These are phyloP conservation scores for Ormia ochracea DNA, from an alignment of 2,888 invertebrate species.

Conservation along the genomic window DNA sequence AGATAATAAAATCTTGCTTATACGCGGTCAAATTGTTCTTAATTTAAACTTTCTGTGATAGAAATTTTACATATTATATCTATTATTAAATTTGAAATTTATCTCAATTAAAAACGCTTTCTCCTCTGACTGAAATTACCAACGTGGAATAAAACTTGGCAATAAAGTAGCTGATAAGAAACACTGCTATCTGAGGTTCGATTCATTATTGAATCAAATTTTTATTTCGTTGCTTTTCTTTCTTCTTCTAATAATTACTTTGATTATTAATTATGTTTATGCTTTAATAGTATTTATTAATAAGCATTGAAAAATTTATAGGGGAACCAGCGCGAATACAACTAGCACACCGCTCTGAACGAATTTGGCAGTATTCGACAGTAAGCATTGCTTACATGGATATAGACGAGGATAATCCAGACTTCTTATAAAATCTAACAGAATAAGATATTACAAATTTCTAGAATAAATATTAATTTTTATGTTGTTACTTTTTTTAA, in stretches of 20 bases:
- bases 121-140: neutral
- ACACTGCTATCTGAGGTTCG: constrained; percentile 9
- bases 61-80: neutral
- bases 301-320: neutral
- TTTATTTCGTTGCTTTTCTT: neutral
- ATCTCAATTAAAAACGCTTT: constrained; percentile 56
- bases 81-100: constrained; percentile 23
- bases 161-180: neutral
- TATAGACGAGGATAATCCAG: too few relatives aligned
- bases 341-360: too few relatives aligned
- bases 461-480: too few relatives aligned
- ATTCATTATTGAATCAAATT: neutral
- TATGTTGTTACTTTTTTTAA: too few relatives aligned
- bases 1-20: neutral
- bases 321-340: neutral
- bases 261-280: constrained; percentile 11
- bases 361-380: too few relatives aligned
- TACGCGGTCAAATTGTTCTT: neutral
- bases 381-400: too few relatives aligned
- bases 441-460: too few relatives aligned
- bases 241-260: neutral
- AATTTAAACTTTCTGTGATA: neutral
- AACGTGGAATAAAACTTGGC: neutral
- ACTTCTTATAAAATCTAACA: too few relatives aligned
- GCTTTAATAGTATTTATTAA: constrained; percentile 1